Conservation (phyloP, 2,888 invertebrate species). For the Synergus japonicus region DNA sequence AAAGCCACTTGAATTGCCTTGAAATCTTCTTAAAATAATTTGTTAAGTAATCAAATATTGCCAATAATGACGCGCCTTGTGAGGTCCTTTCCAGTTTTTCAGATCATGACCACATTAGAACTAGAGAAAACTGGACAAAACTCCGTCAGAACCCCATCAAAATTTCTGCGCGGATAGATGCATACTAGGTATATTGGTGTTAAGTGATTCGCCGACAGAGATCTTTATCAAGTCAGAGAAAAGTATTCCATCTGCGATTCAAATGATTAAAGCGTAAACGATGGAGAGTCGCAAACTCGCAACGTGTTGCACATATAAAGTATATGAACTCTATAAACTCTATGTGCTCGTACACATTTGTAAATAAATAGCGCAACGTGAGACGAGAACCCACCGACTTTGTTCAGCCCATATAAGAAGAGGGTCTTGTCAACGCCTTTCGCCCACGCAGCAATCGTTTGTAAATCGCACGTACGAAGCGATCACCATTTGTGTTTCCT, state of each 20-base stretch:
- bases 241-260: not conserved
- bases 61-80: no score
- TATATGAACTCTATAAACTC: not conserved
- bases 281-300: not conserved
- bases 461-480: constrained; percentile 41
- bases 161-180: not conserved
- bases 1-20: no score
- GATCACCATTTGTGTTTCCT: constrained; percentile 39
- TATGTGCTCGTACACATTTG: not conserved
- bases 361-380: constrained; percentile 30
- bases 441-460: constrained; percentile 59
- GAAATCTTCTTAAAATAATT: no score
- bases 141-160: no score
- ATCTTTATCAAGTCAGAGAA: constrained; percentile 17
- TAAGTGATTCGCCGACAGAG: constrained; percentile 9
- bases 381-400: constrained; percentile 53
- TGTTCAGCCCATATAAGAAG: constrained; percentile 59
- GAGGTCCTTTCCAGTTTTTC: no score
- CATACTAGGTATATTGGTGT: constrained; percentile 1
- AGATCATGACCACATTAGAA: no score
- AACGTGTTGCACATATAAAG: constrained; percentile 4
- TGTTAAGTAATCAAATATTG: no score
- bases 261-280: constrained; percentile 25
- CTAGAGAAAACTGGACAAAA: no score
- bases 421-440: constrained; percentile 56